phyloP scores from a whole-genome alignment of 2,888 invertebrate genomes.

The Cinara cedri region DNA sequence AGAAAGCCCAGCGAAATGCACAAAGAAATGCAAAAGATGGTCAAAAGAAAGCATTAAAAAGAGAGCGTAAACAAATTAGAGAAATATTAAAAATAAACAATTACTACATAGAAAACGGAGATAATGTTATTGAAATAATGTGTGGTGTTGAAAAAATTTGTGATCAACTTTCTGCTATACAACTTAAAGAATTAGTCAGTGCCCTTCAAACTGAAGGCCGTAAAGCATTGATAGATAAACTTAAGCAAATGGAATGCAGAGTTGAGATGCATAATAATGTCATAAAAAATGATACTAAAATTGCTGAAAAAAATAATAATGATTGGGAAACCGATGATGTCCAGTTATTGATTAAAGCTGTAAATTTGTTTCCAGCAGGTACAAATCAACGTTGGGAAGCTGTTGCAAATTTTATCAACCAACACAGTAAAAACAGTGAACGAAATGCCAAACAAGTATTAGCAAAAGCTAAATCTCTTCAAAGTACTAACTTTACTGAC shows the following conservation, averaged over 20 bases:
- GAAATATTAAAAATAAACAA: constrained; percentile 81
- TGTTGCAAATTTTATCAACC: constrained; percentile 93
- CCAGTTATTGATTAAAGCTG: constrained; percentile 92
- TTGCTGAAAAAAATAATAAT: constrained; percentile 65
- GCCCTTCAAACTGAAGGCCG: constrained; percentile 67
- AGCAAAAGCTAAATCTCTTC: constrained; percentile 92
- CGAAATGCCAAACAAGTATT: constrained; percentile 91
- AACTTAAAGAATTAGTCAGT: constrained; percentile 76
- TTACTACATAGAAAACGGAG: constrained; percentile 75
- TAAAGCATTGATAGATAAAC: constrained; percentile 71
- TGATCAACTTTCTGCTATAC: constrained; percentile 75
- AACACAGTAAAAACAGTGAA: constrained; percentile 71
- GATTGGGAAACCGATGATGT: constrained; percentile 86
- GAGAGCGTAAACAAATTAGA: constrained; percentile 81
- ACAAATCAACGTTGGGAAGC: constrained; percentile 91
- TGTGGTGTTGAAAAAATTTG: constrained; percentile 91
- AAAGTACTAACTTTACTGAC: constrained; percentile 85
- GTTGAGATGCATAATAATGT: constrained; percentile 67
- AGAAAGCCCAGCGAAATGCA: constrained; percentile 80
- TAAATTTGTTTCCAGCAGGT: constrained; percentile 96
- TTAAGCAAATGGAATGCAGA: constrained; percentile 76
- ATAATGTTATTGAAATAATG: constrained; percentile 81
- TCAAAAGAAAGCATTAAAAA: constrained; percentile 83
- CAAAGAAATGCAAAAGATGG: constrained; percentile 85
- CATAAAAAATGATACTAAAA: constrained; percentile 61